Evolutionary conservation across 1,140 invertebrate species (phyloP), one percentile per base, ranked within the genome.

Genomic region (Drosophila murphyi): DNA sequence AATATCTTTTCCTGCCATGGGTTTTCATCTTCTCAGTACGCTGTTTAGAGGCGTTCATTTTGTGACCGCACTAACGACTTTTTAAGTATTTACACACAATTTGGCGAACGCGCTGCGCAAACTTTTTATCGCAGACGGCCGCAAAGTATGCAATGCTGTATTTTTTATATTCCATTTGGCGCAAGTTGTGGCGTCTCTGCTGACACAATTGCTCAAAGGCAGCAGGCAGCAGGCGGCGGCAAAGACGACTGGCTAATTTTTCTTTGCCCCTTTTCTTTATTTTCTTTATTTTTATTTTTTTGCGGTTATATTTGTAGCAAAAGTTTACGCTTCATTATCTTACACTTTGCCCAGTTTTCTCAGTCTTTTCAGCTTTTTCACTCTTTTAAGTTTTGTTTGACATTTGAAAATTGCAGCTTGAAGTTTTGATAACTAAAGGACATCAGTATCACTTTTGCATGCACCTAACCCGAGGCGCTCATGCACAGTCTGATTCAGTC

Each of bases 81-180:
- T 87, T 82, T 87, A 87, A 87, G 82, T 82, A 87, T 82, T 87
- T 87, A 79, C 82, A 82, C 78, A 82, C 78, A 87, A 87, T 87
- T 87, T 82, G 82, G 72, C 54, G 12, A 34, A 62, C 52, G 32
- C 67, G 43, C 43, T 48, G 41, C 50, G 51, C 47, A 75, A 82
- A 78, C 57, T 83, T 85, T 85, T 83, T 83, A 77, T 68, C 63
- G 68, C 76, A 65, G 50, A 69, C 45, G 57, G 59, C 75, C 70
- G 50, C 54, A 77, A 78, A 82, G 63, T 83, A 76, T 80, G 61
- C 57, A 50, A 60, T 45, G 81, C 64, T 74, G 67, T 67, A 79
- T 67, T 50, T 60, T 78, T 54, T 32, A 62, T 50, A 37, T 62
- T 43, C 32, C 57, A 60, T 62, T 52, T 63, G 31, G n/a, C 39